Conservation (phyloP, 2,888 invertebrate genomes). For the Melanotus villosus region DNA sequence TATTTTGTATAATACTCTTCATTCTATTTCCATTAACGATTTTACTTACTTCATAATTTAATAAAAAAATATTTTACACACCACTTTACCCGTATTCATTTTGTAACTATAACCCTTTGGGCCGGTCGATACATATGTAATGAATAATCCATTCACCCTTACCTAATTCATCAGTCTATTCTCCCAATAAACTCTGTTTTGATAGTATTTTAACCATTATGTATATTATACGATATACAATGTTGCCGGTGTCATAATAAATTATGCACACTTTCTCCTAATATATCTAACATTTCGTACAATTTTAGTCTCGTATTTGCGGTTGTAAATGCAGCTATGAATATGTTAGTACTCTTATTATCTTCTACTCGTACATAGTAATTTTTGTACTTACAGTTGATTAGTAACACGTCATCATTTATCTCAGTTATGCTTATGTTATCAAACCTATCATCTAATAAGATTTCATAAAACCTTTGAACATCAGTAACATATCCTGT, state of each 20-base stretch:
- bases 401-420: constrained; percentile 42
- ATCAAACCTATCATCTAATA: constrained; percentile 43
- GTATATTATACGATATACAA: constrained; percentile 40
- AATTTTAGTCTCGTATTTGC: constrained; percentile 43
- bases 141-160: constrained; percentile 40
- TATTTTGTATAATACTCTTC: no score
- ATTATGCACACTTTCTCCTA: constrained; percentile 39
- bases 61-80: not conserved
- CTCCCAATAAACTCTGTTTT: constrained; percentile 41
- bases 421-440: constrained; percentile 40
- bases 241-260: constrained; percentile 42
- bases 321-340: constrained; percentile 46
- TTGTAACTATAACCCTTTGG: constrained; percentile 17
- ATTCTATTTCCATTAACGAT: no score
- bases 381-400: constrained; percentile 43
- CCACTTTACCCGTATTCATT: not conserved
- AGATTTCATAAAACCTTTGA: no score
- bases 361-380: constrained; percentile 42
- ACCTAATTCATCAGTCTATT: constrained; percentile 41
- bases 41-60: no score
- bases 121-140: constrained; percentile 41
- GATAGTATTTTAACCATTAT: constrained; percentile 40
- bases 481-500: constrained; percentile 34
- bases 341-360: constrained; percentile 44
- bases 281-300: constrained; percentile 41